Evolutionary conservation across 1,140 invertebrate genomes (phyloP).

Genomic region (Brachionus calyciflorus): DNA sequence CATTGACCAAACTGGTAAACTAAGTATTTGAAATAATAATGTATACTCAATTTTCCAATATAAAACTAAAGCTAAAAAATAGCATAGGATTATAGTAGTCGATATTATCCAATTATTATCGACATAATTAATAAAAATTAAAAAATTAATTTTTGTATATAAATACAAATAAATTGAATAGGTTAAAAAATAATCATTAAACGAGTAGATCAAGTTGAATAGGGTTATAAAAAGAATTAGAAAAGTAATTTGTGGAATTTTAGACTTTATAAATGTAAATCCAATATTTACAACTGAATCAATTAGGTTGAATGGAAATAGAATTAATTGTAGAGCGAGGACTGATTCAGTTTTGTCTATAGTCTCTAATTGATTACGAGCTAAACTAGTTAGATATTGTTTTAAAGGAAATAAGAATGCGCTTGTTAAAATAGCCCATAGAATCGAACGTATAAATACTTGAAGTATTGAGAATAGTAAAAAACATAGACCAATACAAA

Average conservation of each 20-base stretch:
- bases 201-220: neutral
- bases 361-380: neutral
- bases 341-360: neutral
- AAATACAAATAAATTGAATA: neutral
- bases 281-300: slow-evolving; percentile 1
- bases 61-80: no score
- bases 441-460: slow-evolving; percentile 82
- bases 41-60: no score
- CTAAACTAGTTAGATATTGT: slow-evolving; percentile 66
- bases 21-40: no score
- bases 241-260: neutral
- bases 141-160: neutral
- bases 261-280: neutral
- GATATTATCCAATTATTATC: neutral
- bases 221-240: neutral
- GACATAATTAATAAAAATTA: neutral
- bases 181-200: slow-evolving; percentile 12
- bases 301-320: slow-evolving; percentile 19
- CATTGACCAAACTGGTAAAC: no score
- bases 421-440: slow-evolving; percentile 88
- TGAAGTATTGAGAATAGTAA: slow-evolving; percentile 65
- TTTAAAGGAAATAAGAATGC: slow-evolving; percentile 85
- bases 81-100: no score
- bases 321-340: neutral
- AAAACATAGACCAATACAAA: slow-evolving; percentile 6